Conservation (phyloP, 2,797 vertebrate genomes). For the Sebastes umbrosus region DNA sequence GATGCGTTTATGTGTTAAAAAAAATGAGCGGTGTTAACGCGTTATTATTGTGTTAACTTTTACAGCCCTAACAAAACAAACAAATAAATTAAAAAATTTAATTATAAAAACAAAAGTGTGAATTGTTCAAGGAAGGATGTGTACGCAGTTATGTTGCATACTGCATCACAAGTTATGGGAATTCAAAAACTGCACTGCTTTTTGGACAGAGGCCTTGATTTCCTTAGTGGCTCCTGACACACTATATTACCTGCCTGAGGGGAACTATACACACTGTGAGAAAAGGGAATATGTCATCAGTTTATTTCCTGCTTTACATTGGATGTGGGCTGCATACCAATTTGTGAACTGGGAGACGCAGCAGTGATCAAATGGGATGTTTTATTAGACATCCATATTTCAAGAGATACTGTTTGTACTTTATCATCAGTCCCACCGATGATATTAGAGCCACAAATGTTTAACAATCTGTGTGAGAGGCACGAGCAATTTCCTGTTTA, state of each 20-base stretch:
- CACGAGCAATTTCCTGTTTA: not conserved
- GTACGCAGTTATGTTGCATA: not conserved
- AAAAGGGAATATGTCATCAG: constrained; percentile 24
- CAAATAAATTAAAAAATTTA: not conserved
- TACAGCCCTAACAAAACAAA: too few species aligned
- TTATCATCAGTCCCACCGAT: not conserved
- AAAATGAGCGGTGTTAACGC: too few species aligned
- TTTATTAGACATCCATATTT: constrained; percentile 39
- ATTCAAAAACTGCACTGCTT: not conserved
- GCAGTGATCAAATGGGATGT: constrained; percentile 20
- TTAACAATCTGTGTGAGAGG: constrained; percentile 10
- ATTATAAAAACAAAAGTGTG: not conserved
- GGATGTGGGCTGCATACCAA: constrained; percentile 24
- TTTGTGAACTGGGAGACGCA: constrained; percentile 3
- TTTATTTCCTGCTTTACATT: constrained; percentile 17
- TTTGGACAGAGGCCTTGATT: constrained; percentile 16
- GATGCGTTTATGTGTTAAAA: too few species aligned
- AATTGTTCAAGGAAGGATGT: not conserved
- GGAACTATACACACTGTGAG: constrained; percentile 17
- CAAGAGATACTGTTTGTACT: constrained; percentile 2
- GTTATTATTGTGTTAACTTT: too few species aligned
- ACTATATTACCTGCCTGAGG: constrained; percentile 29
- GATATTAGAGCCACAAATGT: constrained; percentile 5
- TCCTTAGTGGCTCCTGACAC: constrained; percentile 21
- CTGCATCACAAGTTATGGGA: not conserved